A percentile compares a stretch with the other conserved stretches of the same genome.
Conservation (phyloP, 1,140 invertebrate species). For the Drosophila bipectinata region DNA sequence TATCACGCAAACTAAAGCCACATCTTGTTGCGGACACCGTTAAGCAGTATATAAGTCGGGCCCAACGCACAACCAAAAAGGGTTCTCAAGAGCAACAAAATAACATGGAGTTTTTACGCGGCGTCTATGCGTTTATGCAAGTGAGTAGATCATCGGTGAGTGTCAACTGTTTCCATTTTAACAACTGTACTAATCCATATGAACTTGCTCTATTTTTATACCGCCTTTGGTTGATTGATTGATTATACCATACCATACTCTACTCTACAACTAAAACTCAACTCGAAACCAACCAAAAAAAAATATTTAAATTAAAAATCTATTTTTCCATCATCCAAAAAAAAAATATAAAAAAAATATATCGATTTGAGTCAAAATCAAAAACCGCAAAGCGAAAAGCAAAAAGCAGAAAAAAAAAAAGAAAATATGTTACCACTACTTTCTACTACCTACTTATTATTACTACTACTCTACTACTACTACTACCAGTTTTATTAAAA, state of each 20-base stretch:
- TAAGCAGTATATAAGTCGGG: conserved; percentile 83
- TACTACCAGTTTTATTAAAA: conserved; percentile 27
- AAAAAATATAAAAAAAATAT: conserved; percentile 33
- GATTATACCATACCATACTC: conserved; percentile 67
- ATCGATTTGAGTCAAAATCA: conserved; percentile 35
- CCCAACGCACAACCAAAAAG: conserved; percentile 80
- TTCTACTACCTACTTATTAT: conserved; percentile 68
- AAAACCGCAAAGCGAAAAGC: conserved; percentile 45
- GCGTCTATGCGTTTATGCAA: conserved; percentile 84
- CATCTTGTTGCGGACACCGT: conserved; percentile 83
- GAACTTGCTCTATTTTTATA: conserved; percentile 82
- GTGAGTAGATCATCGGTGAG: conserved; percentile 85
- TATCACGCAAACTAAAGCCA: conserved; percentile 82
- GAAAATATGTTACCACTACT: conserved; percentile 70
- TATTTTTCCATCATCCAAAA: conserved; percentile 34
- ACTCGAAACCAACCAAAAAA: conserved; percentile 40
- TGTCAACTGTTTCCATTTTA: conserved; percentile 81
- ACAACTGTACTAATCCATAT: conserved; percentile 84
- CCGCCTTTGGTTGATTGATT: conserved; percentile 76
- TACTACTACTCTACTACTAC: conserved; percentile 44
- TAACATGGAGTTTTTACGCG: conserved; percentile 84
- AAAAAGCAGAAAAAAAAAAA: conserved; percentile 4
- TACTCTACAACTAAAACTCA: conserved; percentile 52
- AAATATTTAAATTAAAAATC: conserved; percentile 10
- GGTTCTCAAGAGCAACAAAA: conserved; percentile 83